Conservation (phyloP, 2,797 vertebrate species). For the Labeo calbasu region DNA sequence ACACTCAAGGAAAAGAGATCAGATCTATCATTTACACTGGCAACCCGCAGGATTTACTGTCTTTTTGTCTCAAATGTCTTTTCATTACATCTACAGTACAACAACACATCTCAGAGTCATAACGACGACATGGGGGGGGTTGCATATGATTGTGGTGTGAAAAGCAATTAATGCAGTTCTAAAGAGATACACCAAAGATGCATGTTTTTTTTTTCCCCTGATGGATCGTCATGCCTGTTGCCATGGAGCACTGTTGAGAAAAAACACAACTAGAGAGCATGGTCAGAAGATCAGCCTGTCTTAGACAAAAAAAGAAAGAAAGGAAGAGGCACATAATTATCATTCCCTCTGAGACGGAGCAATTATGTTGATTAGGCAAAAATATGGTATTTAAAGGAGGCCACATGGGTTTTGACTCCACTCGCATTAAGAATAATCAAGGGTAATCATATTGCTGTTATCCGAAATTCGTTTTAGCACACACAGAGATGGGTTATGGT, state of each 20-base stretch:
- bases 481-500: neutral
- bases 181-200: constrained; percentile 28
- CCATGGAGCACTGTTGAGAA: constrained; percentile 55
- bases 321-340: constrained; percentile 27
- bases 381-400: constrained; percentile 41
- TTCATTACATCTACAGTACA: neutral
- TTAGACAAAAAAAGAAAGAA: constrained; percentile 1
- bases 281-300: constrained; percentile 43
- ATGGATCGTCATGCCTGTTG: constrained; percentile 52
- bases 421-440: constrained; percentile 23
- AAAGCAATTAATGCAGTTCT: constrained; percentile 23
- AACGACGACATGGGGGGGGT: constrained; percentile 1
- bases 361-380: constrained; percentile 46
- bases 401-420: constrained; percentile 13
- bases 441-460: constrained; percentile 6
- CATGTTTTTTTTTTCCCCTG: constrained; percentile 33
- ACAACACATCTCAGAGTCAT: constrained; percentile 22
- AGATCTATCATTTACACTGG: constrained; percentile 10
- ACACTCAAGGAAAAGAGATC: constrained; percentile 4
- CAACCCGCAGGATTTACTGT: constrained; percentile 19
- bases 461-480: neutral
- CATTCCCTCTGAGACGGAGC: constrained; percentile 4
- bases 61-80: constrained; percentile 1
- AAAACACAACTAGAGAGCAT: constrained; percentile 34
- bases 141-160: constrained; percentile 44